Base-by-base conservation (phyloP, 1,140 invertebrate species). In the Maconellicoccus hirsutus region DNA sequence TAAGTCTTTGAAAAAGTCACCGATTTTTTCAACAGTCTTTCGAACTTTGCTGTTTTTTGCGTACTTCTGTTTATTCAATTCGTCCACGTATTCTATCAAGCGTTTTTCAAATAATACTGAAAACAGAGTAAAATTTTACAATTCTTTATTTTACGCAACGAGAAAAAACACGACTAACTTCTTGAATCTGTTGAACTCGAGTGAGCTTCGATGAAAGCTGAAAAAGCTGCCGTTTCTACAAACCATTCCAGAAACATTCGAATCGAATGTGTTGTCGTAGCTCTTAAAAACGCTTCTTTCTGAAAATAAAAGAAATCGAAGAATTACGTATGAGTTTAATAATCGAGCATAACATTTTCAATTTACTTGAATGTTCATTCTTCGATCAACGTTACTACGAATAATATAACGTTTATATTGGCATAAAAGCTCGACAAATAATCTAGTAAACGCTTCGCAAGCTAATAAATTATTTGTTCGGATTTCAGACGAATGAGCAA, bases 221-320 rank as follows among this genome's bases (percentile, higher is more conserved):
- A 76, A 77, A 92, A 93, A 88, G 92, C 91, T 16, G 89, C 86
- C 8, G 90, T 92, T 78, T 91, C 88, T 0, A 86, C 85, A 79
- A 93, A 92, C 89, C 89, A 92, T 74, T 91, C 87, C 8, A 92
- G 80, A 77, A 92, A 91, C 71, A 85, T 83, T 73, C 84, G 83
- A 22, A 86, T 82, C 69, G 85, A 84, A 77, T 86, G 85, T 0
- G 85, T 84, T 6, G 83, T 80, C 70, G 80, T 76, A 78, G 79
- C 80, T 73, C 83, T 84, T 3, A 86, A 80, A 78, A 86, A 88
- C n/a, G 76, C 72, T 71, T 86, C 86, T 78, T 84, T 84, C 84
- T 87, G 80, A 70, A 83, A 82, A 72, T 69, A 72, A 73, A 72
- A 75, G 73, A 71, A 71, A 73, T 70, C 27, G 22, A 21, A 10